Base-by-base conservation (phyloP, 2,113 vertebrate genomes). In the Xiphias gladius region DNA sequence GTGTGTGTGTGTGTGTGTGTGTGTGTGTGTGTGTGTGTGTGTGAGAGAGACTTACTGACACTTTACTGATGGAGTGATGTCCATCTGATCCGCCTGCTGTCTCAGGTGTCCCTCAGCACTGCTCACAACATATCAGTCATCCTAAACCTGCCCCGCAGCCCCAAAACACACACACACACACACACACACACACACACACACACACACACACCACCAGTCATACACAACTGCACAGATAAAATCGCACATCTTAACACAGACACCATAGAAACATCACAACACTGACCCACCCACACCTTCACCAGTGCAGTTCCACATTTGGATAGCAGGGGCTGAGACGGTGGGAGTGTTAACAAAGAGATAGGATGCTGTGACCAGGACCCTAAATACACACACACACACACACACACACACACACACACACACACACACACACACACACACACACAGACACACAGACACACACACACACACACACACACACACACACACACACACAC, bases 101-200 rank as follows among this genome's bases (percentile, higher is more conserved):
- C 92, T 92, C 83, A 86, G 84, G 86, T 92, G 91, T 93, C 94
- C 84, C 75, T 93, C 94, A 91, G 72, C 90, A 61, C 46, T 48
- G 63, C 86, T 91, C 89, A 89, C 83, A 94, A 94, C 92, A 93
- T 92, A 94, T 95, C 94, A 92, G 92, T 95, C 93, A 94, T 90
- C 82, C 87, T 92, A 94, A 95, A 92, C 78, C 86, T 93, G 93
- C 95, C 94, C 95, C 17, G 86, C 89, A 95, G 95, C 91, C 94
- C 83, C 93, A 95, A 94, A 95, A 95, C 94, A 95, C 85, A 76
- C 91, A 61, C 82, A 84, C 85, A 61, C 77, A 46, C 54, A 59
- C 61, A 73, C 59, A 71, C 61, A 20, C n/a, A n/a, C n/a, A n/a
- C n/a, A 76, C 91, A 61, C 82, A 84, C 85, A 61, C 77, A 46